Conservation (phyloP, 2,797 vertebrate genomes). For the Gallirallus australis region DNA sequence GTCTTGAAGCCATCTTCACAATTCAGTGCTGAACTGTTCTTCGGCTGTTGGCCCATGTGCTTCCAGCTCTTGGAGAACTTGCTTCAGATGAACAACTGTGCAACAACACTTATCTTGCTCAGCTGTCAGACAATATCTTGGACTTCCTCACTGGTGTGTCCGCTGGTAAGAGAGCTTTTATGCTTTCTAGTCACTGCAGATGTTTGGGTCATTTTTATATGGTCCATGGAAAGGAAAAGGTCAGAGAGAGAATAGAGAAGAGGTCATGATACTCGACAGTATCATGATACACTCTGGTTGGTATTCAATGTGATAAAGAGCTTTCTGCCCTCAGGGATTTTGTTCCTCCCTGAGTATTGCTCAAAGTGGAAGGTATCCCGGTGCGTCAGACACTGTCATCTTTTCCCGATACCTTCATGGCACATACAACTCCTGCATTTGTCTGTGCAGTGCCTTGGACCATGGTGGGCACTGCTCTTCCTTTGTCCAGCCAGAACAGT, state of each 20-base stretch:
- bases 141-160: not conserved
- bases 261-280: not conserved
- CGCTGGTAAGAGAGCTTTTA: not conserved
- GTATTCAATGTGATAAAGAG: not conserved
- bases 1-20: not conserved
- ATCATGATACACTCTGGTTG: rapidly evolving
- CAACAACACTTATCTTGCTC: not conserved
- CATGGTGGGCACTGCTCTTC: not conserved
- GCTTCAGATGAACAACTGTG: not conserved
- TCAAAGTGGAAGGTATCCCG: not conserved
- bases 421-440: not conserved
- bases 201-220: not conserved
- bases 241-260: not conserved
- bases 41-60: rapidly evolving
- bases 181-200: not conserved
- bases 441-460: not conserved
- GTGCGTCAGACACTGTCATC: not conserved
- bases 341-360: not conserved
- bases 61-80: not conserved
- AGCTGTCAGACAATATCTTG: not conserved
- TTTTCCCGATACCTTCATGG: not conserved
- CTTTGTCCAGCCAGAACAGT: not conserved
- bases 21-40: not conserved
- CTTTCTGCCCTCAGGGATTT: not conserved
- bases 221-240: not conserved